These are phyloP conservation scores for Megathymus violae DNA, from an alignment of 1,140 invertebrate species.

Conservation along the genomic window DNA sequence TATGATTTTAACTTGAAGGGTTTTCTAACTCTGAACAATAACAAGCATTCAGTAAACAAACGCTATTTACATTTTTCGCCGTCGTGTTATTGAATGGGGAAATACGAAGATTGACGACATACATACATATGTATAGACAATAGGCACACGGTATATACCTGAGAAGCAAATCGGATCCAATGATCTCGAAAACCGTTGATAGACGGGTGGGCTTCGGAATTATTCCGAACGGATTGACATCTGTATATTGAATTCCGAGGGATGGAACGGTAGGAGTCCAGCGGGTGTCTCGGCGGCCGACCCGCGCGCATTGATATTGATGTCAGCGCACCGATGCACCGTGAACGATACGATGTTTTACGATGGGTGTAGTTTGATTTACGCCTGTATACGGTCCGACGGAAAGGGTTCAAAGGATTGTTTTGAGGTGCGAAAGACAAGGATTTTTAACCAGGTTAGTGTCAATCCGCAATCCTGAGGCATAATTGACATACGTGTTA, in stretches of 20 bases:
- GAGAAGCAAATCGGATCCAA: constrained; percentile 26
- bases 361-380: not conserved
- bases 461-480: no score
- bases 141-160: no score
- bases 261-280: no score
- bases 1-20: not conserved
- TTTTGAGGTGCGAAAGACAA: no score
- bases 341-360: constrained; percentile 6
- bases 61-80: no score
- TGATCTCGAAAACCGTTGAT: constrained; percentile 31
- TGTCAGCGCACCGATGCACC: constrained; percentile 10
- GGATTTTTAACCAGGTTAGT: no score
- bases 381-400: not conserved
- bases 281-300: constrained; percentile 17
- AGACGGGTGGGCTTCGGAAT: constrained; percentile 14
- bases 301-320: constrained; percentile 10
- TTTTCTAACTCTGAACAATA: no score
- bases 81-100: no score
- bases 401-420: not conserved
- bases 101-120: no score
- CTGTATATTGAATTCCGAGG: constrained; percentile 29
- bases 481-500: no score
- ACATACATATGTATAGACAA: no score
- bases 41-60: no score
- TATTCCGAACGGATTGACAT: constrained; percentile 42